Evolutionary conservation across 30 jellyfish, hydroid and myxozoan genomes (phyloP).

Genomic region (Morbakka virulenta): DNA sequence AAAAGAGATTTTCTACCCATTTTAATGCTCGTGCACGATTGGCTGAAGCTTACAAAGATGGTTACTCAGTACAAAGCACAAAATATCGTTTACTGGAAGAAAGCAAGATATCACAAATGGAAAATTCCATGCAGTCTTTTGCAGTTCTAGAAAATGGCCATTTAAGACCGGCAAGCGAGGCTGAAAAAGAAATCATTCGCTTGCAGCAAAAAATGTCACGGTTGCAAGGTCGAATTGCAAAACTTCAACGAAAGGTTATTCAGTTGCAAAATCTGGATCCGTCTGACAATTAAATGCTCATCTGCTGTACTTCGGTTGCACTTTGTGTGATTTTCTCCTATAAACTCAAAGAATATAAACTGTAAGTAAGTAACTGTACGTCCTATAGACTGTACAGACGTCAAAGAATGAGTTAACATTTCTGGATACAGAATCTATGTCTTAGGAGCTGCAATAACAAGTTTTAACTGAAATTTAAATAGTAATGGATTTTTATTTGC

Average conservation of each 20-base stretch:
- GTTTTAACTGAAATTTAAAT: too few species aligned
- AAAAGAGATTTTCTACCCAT: neutral
- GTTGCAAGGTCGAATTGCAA: neutral
- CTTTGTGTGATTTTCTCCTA: too few species aligned
- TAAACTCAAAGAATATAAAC: too few species aligned
- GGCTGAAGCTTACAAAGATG: neutral
- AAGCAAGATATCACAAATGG: neutral
- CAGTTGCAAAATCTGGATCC: neutral
- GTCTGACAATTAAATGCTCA: too few species aligned
- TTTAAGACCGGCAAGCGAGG: neutral
- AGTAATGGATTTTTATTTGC: too few species aligned
- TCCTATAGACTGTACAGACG: too few species aligned
- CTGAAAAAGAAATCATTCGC: slow-evolving; percentile 2
- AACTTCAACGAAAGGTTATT: neutral
- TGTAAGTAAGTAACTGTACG: too few species aligned
- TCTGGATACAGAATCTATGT: too few species aligned
- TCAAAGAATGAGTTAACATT: too few species aligned
- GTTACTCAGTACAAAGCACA: neutral
- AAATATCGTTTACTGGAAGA: neutral
- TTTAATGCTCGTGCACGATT: neutral
- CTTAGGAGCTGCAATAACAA: too few species aligned
- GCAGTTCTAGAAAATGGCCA: neutral
- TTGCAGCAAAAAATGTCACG: slow-evolving; percentile 6
- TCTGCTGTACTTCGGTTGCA: too few species aligned
- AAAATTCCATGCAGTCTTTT: neutral